Conservation (phyloP, 2,113 vertebrate genomes). For the Microcebus tavaratra region DNA sequence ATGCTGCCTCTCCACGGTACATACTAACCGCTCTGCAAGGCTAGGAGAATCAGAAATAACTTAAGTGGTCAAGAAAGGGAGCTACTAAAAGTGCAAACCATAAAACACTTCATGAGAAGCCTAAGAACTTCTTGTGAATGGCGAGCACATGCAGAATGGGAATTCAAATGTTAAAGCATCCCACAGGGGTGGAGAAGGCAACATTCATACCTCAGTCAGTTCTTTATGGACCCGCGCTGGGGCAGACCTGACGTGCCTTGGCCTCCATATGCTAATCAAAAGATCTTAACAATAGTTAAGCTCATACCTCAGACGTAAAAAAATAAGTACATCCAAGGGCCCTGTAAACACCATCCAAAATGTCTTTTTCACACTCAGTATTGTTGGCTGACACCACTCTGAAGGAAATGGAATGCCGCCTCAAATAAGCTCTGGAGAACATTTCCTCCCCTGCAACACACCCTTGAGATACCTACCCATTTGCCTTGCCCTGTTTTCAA, state of each 20-base stretch:
- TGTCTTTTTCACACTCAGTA: neutral
- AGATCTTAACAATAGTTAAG: neutral
- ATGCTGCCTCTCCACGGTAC: neutral
- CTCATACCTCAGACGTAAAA: neutral
- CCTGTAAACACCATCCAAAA: slow-evolving; percentile 11
- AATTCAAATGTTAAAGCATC: neutral
- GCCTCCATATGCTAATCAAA: neutral
- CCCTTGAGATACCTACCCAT: too few relatives aligned
- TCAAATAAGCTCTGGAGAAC: neutral
- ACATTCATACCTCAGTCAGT: neutral
- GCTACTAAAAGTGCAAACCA: neutral
- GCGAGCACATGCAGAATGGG: neutral
- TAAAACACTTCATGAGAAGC: neutral
- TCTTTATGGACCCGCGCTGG: neutral
- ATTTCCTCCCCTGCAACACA: neutral
- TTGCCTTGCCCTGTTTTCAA: neutral
- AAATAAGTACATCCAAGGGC: neutral
- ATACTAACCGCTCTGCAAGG: neutral
- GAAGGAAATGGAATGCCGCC: slow-evolving; percentile 3
- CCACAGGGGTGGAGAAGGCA: neutral
- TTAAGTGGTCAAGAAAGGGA: neutral
- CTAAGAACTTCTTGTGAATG: neutral
- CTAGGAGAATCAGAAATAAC: neutral
- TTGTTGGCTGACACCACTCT: slow-evolving; percentile 26
- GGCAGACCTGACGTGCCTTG: neutral